These are phyloP conservation scores for Calliscelio sp. DNA, from an alignment of 2,888 invertebrate species.

Conservation along the genomic window DNA sequence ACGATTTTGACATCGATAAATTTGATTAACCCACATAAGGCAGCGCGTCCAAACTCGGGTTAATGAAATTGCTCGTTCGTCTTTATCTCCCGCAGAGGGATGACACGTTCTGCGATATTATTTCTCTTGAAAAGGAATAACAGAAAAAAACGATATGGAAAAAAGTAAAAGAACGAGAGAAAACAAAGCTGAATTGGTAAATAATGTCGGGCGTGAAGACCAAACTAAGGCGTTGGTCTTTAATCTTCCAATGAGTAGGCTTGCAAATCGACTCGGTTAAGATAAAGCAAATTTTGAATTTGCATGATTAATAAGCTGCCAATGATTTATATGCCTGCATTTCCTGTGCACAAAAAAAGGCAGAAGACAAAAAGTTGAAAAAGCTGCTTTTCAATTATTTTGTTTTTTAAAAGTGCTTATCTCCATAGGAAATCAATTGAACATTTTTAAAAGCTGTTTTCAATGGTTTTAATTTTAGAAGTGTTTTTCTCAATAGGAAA, in stretches of 20 bases:
- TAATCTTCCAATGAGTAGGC: slow-evolving; percentile 48
- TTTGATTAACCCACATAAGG: slow-evolving; percentile 59
- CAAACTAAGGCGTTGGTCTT: slow-evolving; percentile 34
- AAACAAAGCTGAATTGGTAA: no score
- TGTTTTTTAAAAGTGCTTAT: no score
- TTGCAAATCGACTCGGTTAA: slow-evolving; percentile 9
- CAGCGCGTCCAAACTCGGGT: neutral
- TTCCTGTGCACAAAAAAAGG: no score
- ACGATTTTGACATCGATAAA: slow-evolving; percentile 47
- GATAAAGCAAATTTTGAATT: slow-evolving; percentile 41
- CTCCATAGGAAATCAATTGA: no score
- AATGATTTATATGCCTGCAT: slow-evolving; percentile 6
- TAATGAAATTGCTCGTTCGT: slow-evolving; percentile 48
- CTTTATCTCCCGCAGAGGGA: slow-evolving; percentile 50
- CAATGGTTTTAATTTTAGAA: no score
- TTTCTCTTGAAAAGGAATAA: neutral
- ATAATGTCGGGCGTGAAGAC: neutral
- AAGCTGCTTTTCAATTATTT: no score
- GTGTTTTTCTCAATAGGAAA: no score
- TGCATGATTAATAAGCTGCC: slow-evolving; percentile 26
- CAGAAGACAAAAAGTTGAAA: no score
- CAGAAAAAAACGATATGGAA: neutral
- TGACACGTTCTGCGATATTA: slow-evolving; percentile 32
- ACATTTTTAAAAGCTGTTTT: no score
- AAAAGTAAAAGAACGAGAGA: slow-evolving; percentile 14